phyloP scores from a whole-genome alignment of 2,888 invertebrate genomes.

The Norana najaformis region DNA sequence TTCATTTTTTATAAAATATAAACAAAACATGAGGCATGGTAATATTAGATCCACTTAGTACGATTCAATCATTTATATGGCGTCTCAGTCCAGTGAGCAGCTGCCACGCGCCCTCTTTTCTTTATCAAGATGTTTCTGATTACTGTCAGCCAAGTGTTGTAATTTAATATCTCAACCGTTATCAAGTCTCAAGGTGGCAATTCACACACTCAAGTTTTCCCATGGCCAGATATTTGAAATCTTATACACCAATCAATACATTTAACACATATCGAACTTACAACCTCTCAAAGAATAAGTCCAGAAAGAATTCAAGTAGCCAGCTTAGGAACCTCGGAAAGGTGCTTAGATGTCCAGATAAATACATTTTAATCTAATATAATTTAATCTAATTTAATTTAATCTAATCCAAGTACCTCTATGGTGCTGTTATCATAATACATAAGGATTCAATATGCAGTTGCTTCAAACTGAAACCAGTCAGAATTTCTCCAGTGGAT shows the following conservation, averaged over 20 bases:
- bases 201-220: background rate
- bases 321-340: no score
- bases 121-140: background rate
- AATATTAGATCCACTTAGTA: background rate
- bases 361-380: no score
- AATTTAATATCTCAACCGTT: background rate
- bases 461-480: no score
- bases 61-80: background rate
- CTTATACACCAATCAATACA: background rate
- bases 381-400: no score
- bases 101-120: background rate
- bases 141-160: background rate
- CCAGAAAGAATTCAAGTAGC: no score
- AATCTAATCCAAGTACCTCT: no score
- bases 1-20: background rate
- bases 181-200: conserved; percentile 7
- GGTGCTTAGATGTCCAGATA: no score
- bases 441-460: no score
- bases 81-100: no score
- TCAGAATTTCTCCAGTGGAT: no score
- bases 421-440: no score
- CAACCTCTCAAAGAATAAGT: background rate
- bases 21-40: background rate
- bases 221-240: background rate
- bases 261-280: background rate